phyloP scores from a whole-genome alignment of 2,113 vertebrate species.

The Tympanuchus pallidicinctus region DNA sequence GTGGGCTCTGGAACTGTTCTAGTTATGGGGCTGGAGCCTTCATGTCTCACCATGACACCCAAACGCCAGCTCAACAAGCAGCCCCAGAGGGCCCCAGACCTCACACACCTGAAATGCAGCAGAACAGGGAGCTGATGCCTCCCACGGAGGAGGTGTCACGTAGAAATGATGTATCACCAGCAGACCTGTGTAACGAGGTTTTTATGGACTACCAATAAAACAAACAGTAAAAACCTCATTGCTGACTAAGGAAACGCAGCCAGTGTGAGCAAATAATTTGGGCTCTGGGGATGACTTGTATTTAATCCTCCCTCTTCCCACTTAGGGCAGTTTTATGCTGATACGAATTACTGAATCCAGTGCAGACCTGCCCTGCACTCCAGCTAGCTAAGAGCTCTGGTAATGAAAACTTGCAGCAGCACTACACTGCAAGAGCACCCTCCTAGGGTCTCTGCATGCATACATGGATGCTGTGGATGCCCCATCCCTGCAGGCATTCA shows the following conservation, averaged over 20 bases:
- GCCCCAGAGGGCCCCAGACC: background rate
- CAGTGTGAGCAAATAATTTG: background rate
- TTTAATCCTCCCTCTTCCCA: background rate
- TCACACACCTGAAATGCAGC: rapidly evolving
- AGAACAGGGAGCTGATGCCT: background rate
- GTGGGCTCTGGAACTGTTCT: background rate
- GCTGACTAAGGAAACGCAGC: background rate
- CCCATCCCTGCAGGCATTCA: no score
- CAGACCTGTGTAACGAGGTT: background rate
- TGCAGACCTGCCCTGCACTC: background rate
- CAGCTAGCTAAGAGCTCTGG: rapidly evolving
- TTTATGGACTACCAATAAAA: background rate
- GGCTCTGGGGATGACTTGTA: background rate
- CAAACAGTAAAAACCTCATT: background rate
- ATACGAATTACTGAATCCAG: background rate
- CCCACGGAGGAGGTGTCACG: background rate
- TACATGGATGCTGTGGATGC: no score
- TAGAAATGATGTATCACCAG: background rate
- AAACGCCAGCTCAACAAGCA: background rate
- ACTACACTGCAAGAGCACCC: background rate
- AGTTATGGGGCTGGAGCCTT: rapidly evolving
- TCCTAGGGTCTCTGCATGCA: background rate
- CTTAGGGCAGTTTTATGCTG: background rate
- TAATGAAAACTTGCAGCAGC: background rate
- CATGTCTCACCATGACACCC: background rate